Base-by-base conservation (phyloP, 2,797 vertebrate species). In the Coendou prehensilis region DNA sequence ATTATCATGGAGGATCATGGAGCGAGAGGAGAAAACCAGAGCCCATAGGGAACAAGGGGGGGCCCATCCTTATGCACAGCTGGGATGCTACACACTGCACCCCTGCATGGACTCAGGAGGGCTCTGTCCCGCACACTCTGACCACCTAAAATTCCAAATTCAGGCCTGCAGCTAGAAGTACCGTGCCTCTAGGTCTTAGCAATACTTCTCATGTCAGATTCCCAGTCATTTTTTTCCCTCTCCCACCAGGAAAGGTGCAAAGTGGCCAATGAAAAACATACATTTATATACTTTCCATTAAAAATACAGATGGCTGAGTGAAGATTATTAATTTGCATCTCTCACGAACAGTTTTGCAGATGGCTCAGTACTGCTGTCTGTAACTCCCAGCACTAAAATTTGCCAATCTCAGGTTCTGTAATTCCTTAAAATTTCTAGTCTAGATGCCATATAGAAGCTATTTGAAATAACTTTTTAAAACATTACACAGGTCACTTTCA, bases 301-400 rank as follows among this genome's bases (percentile, higher is more conserved):
- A 95, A 98, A 98, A 98, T 87, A 97, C 95, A 98, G 97, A 97
- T 97, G 97, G 97, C 91, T 97, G 93, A 97, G 95, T 83, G 90
- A 86, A 82, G 93, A 87, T 91, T 97, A 87, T 91, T 97, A 96
- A 97, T 81, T 97, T 97, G 96, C 82, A 97, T 93, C 87, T 83
- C 71, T 95, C 87, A 94, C 94, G 94, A 97, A 98, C 97, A 93
- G 91, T 92, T 96, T 81, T 90, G 91, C 97, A 97, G 97, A 97
- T 97, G 95, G 97, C 61, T 96, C 94, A 89, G 96, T 95, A 97
- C 95, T 97, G 92, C 87, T 89, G 37, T 83, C 87, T 23, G 20
- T 33, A 94, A 95, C 96, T 86, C 97, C 95, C 92, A 84, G 96
- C 88, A 93, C 96, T 97, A 91, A 96, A 69, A 47, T 54, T 37